Evolutionary conservation across 2,888 invertebrate genomes (phyloP).

Genomic region (Apoda limacodes): DNA sequence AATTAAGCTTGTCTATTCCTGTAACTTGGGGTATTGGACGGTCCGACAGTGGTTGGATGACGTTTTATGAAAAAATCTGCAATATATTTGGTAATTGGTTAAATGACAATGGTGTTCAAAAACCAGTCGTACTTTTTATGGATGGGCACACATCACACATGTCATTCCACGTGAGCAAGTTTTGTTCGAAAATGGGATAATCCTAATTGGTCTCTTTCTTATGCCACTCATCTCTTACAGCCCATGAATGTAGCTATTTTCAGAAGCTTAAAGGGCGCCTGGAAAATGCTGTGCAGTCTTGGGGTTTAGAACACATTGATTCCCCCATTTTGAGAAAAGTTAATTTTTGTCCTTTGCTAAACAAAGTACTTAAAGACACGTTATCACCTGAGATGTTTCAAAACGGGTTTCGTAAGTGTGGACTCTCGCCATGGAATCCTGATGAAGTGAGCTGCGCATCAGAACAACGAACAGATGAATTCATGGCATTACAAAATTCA

Average conservation of each 20-base stretch:
- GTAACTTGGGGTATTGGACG: slow-evolving; percentile 16
- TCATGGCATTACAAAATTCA: too few species aligned
- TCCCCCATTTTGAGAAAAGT: slow-evolving; percentile 7
- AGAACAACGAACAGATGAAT: too few species aligned
- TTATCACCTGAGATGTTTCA: slow-evolving; percentile 11
- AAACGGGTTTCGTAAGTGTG: too few species aligned
- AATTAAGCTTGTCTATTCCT: slow-evolving; percentile 11
- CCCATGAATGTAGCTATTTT: slow-evolving; percentile 37
- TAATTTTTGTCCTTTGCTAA: slow-evolving; percentile 12
- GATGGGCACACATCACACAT: slow-evolving; percentile 14
- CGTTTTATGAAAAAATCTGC: slow-evolving; percentile 16
- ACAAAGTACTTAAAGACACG: slow-evolving; percentile 9
- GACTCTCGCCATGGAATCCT: too few species aligned
- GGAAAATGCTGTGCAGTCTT: slow-evolving; percentile 25
- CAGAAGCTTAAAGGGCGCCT: slow-evolving; percentile 27
- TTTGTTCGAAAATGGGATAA: slow-evolving; percentile 12
- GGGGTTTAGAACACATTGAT: slow-evolving; percentile 9
- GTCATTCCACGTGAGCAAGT: slow-evolving; percentile 12
- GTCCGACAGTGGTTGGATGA: slow-evolving; percentile 18
- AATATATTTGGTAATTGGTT: slow-evolving; percentile 15
- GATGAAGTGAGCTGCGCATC: too few species aligned
- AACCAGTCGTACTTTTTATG: slow-evolving; percentile 13
- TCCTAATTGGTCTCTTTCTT: slow-evolving; percentile 20
- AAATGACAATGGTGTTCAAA: slow-evolving; percentile 12
- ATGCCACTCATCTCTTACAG: slow-evolving; percentile 36